Evolutionary conservation across 1,140 invertebrate genomes (phyloP).

Genomic region (Cepaea nemoralis): DNA sequence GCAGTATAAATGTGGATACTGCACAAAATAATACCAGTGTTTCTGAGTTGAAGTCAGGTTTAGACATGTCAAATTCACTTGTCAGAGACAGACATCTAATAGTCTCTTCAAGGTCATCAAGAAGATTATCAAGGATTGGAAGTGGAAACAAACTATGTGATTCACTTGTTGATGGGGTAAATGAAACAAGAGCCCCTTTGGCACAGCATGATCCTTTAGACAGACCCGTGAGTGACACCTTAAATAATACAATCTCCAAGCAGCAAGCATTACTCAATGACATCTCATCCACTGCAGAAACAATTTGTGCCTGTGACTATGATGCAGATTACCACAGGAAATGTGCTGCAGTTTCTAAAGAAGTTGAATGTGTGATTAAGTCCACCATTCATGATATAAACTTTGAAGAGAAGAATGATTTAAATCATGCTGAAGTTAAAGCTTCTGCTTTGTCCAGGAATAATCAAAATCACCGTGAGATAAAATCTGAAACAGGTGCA

Average conservation of each 20-base stretch:
- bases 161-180: constrained; percentile 43
- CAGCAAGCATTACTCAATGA: constrained; percentile 9
- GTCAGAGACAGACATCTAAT: constrained; percentile 14
- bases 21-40: constrained; percentile 32
- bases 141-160: constrained; percentile 33
- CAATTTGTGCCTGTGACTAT: constrained; percentile 31
- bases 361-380: not conserved
- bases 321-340: not conserved
- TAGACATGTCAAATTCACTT: constrained; percentile 18
- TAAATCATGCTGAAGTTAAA: too few relatives aligned
- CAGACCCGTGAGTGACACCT: not conserved
- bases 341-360: not conserved
- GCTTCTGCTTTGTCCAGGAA: too few relatives aligned
- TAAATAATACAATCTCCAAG: not conserved
- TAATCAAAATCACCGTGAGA: too few relatives aligned
- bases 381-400: too few relatives aligned
- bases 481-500: too few relatives aligned
- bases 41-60: constrained; percentile 32
- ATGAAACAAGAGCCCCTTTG: constrained; percentile 41
- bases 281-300: constrained; percentile 18
- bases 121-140: constrained; percentile 35
- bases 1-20: not conserved
- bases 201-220: constrained; percentile 48
- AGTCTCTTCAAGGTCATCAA: constrained; percentile 47
- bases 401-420: too few relatives aligned